phyloP scores from a whole-genome alignment of 2,113 vertebrate species.

The Campylomormyrus numenius region DNA sequence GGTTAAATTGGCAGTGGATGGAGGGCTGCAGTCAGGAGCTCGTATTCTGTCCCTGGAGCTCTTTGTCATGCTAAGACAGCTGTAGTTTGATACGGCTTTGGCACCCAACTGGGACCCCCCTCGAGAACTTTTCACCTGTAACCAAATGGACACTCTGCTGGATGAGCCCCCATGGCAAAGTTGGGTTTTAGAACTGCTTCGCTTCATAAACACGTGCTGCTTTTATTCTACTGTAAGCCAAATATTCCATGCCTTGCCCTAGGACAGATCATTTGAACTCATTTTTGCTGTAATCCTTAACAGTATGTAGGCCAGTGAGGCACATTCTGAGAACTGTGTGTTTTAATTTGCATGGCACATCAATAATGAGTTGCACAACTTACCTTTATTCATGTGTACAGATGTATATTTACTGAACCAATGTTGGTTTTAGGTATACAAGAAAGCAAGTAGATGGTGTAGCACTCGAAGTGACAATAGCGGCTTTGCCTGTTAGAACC shows the following conservation, averaged over 20 bases:
- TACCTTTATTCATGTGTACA: not conserved
- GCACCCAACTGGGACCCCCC: not conserved
- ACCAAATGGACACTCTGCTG: not conserved
- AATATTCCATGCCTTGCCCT: not conserved
- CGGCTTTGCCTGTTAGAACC: not conserved
- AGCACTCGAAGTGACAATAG: not conserved
- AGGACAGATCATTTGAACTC: not conserved
- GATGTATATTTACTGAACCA: not conserved
- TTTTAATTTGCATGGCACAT: not conserved
- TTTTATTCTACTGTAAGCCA: not conserved
- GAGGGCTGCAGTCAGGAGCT: not conserved
- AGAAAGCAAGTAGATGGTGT: not conserved
- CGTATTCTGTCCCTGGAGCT: not conserved
- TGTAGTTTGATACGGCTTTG: not conserved
- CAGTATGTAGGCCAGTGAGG: not conserved
- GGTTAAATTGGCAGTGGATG: not conserved
- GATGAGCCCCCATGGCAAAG: not conserved
- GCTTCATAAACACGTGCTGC: not conserved
- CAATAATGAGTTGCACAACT: not conserved
- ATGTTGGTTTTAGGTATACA: not conserved
- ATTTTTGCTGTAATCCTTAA: not conserved
- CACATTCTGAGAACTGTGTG: not conserved
- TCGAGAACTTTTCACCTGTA: not conserved
- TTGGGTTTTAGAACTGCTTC: not conserved
- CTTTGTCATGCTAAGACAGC: not conserved